Percentiles rank a stretch among this genome's conserved stretches.
Conservation (phyloP, 2,797 vertebrate genomes). For the Galago senegalensis region DNA sequence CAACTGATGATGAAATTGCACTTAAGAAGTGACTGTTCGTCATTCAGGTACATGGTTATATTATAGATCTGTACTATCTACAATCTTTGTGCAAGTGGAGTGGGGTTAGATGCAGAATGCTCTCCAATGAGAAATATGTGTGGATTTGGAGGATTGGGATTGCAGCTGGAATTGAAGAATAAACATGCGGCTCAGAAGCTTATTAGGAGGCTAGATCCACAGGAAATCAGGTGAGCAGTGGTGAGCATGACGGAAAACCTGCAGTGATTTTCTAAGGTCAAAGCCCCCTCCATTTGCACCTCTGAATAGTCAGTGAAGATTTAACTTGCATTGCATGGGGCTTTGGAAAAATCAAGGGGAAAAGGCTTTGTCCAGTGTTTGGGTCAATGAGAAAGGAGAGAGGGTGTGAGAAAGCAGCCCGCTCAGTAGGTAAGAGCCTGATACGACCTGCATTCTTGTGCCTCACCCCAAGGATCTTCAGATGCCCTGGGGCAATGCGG, state of each 20-base stretch:
- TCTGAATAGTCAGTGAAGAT: not conserved
- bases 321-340: not conserved
- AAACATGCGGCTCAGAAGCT: not conserved
- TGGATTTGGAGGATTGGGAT: not conserved
- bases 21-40: not conserved
- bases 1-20: not conserved
- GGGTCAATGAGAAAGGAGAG: not conserved
- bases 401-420: not conserved
- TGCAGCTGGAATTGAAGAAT: not conserved
- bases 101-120: not conserved
- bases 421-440: not conserved
- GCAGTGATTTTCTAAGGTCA: not conserved
- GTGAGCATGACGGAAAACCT: not conserved
- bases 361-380: not conserved
- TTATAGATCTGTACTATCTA: not conserved
- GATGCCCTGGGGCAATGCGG: not conserved
- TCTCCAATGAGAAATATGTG: not conserved
- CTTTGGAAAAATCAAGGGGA: not conserved
- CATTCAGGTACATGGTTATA: not conserved
- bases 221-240: not conserved
- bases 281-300: not conserved
- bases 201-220: not conserved
- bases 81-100: not conserved
- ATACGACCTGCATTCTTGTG: no score
- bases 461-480: not conserved